A percentile compares a stretch with the other conserved stretches of the same genome.
These are phyloP conservation scores for Phrynosoma blainvillii DNA, from an alignment of 2,113 vertebrate species.

Conservation along the genomic window DNA sequence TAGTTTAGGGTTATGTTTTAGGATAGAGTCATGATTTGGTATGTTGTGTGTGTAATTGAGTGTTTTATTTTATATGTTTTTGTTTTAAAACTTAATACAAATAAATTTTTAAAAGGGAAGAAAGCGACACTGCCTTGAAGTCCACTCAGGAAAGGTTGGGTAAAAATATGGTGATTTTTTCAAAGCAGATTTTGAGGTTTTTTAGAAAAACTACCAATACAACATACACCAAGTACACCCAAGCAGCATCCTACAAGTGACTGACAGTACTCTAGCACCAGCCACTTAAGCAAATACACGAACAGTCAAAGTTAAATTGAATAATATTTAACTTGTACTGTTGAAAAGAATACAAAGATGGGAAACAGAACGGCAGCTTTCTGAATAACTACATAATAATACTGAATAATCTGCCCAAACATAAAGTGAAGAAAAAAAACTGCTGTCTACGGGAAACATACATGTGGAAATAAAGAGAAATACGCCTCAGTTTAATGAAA, in stretches of 20 bases:
- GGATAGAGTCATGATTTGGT: too few species aligned
- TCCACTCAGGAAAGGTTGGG: not conserved
- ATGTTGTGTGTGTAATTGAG: too few species aligned
- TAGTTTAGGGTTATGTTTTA: not conserved
- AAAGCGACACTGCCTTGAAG: not conserved
- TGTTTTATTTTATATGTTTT: too few species aligned
- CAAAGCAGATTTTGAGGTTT: not conserved
- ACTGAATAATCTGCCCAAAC: not conserved
- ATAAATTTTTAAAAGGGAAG: not conserved
- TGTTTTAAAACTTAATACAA: too few species aligned
- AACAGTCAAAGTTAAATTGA: rapidly evolving
- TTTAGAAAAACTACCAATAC: not conserved
- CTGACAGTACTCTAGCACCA: not conserved
- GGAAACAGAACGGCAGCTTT: not conserved
- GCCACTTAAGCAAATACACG: not conserved
- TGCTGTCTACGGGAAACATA: not conserved
- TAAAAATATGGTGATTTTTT: not conserved
- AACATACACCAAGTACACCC: not conserved
- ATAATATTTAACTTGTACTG: not conserved
- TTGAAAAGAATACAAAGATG: not conserved
- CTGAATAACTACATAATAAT: conserved; percentile 24
- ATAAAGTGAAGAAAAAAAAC: not conserved
- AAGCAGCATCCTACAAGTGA: not conserved
- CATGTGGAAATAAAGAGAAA: conserved; percentile 28
- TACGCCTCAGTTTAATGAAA: conserved; percentile 19